Base-by-base conservation (phyloP, 2,113 vertebrate species). In the Urocynchramus pylzowi region DNA sequence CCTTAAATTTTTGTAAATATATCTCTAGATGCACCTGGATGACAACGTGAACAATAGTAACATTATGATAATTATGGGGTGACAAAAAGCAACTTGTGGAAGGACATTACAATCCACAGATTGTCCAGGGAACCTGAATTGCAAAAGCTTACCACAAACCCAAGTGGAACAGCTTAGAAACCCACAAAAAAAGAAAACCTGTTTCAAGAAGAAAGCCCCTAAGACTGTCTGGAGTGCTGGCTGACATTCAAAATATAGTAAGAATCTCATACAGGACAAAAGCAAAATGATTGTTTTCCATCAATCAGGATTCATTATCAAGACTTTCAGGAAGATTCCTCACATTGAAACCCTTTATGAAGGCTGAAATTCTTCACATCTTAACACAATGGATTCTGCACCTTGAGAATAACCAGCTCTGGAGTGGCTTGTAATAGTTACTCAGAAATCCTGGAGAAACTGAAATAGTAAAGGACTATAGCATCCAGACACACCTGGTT, bases 401-500 rank as follows among this genome's bases (percentile, higher is more conserved):
- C 4, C 21, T 9, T 0, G 0, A 64, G 37, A 67, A 15, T 17
- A 50, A 54, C 5, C 26, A 37, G n/a, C 16, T n/a, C 30, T 54
- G 18, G 7, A 87, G 12, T 60, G 50, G 42, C 23, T 35, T 10
- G 2, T 4, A 65, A 53, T 1, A 80, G 39, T 21, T 26, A 20
- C 20, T 68, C 63, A 42, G 54, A 79, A 30, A 68, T 33, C n/a
- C 37, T 44, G n/a, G 16, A 84, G 33, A 84, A 89, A 93, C 30
- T 11, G 17, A 65, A 84, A 56, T 11, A 65, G 11, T 30, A 28
- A 41, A 37, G 44, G 28, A 8, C 33, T 56, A 56, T 11, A 56
- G 23, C n/a, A n/a, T 22, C 7, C 44, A 89, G 68, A 49, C 28
- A 68, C 49, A 87, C 20, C 13, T 39, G 18, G 4, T 47, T 60